Evolutionary conservation across 2,113 vertebrate species (phyloP).

Genomic region (Andinoacara biseriatus): DNA sequence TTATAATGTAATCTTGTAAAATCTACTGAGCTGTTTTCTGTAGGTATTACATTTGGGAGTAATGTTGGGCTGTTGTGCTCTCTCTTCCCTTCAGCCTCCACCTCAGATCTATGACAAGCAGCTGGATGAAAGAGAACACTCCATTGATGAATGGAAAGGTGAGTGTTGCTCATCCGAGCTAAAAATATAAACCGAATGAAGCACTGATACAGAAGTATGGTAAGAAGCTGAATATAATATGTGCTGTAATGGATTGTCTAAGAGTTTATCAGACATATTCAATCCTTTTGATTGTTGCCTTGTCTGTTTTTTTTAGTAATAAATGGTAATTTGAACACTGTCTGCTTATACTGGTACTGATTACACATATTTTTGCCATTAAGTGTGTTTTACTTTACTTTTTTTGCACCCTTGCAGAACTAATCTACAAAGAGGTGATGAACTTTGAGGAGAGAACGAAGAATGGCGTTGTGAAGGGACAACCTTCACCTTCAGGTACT

Average conservation of each 20-base stretch:
- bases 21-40: background rate
- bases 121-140: constrained; percentile 99
- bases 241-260: background rate
- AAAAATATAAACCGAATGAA: background rate
- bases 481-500: constrained; percentile 99
- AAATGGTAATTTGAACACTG: background rate
- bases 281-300: background rate
- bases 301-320: background rate
- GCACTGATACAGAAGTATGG: background rate
- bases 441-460: constrained; percentile 99
- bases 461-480: constrained; percentile 99
- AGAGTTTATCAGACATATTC: no score
- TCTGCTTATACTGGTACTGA: background rate
- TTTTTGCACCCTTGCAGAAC: constrained; percentile 82
- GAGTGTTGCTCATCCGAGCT: background rate
- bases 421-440: constrained; percentile 99
- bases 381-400: background rate
- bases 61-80: constrained; percentile 4
- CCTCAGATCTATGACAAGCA: constrained; percentile 99
- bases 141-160: constrained; percentile 99
- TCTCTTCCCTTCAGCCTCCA: constrained; percentile 86
- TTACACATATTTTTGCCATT: background rate
- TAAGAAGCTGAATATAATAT: background rate
- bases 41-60: background rate
- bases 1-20: background rate